Percentiles rank a stretch among this genome's conserved stretches.
Evolutionary conservation across 2,113 vertebrate species (phyloP).

Genomic region (Erpornis zantholeuca): DNA sequence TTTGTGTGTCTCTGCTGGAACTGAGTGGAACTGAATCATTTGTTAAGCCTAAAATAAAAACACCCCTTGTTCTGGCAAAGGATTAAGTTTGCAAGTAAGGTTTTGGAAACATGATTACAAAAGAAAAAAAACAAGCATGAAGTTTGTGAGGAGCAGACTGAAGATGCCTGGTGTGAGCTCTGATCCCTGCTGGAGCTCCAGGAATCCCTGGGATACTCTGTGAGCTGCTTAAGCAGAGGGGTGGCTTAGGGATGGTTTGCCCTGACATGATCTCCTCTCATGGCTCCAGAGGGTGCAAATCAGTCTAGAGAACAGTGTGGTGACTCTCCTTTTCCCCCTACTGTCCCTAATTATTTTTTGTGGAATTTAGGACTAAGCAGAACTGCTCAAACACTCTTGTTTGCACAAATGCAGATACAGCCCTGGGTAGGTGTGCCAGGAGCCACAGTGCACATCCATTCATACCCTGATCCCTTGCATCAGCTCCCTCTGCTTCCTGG

Average conservation of each 20-base stretch:
- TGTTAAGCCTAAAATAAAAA: not conserved
- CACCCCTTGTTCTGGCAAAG: not conserved
- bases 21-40: accelerated
- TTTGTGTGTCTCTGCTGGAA: not conserved
- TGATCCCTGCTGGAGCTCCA: not conserved
- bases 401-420: not conserved
- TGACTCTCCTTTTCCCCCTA: accelerated
- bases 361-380: not conserved
- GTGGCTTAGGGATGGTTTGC: accelerated
- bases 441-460: accelerated
- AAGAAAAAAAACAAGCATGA: not conserved
- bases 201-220: not conserved
- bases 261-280: accelerated
- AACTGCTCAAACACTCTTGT: accelerated
- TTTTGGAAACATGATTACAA: not conserved
- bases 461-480: not conserved
- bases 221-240: not conserved
- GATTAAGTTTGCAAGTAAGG: not conserved
- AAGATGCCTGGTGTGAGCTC: not conserved
- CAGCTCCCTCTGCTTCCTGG: not conserved
- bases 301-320: not conserved
- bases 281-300: not conserved
- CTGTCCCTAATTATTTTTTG: not conserved
- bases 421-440: not conserved
- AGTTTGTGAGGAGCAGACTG: not conserved